Base-by-base conservation (phyloP, 2,797 vertebrate species). In the Clarias laeviceps region DNA sequence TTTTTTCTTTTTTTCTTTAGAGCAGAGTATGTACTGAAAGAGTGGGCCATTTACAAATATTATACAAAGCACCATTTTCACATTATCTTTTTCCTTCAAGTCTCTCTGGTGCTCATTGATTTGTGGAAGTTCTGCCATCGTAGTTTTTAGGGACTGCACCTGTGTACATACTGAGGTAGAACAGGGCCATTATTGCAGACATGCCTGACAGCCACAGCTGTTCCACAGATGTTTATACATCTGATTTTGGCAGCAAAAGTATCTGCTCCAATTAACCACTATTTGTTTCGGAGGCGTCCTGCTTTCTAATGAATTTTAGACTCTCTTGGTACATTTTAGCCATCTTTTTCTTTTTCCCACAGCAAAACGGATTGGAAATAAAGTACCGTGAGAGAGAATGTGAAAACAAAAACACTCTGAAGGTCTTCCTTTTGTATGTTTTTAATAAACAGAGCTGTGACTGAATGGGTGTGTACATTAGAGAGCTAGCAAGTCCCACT, bases 211-310 rank as follows among this genome's bases (percentile, higher is more conserved):
- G 80, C 29, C 87, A 83, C 89, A 87, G 79, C 88, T 89, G 87
- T 87, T 78, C 65, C 34, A 74, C 86, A 91, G 88, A 88, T 90
- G 86, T 90, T 90, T 83, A 87, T 72, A 72, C 85, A 86, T 88
- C 81, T 83, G 83, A 87, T 86, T 85, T 74, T 59, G 24, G 83
- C 81, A 90, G 22, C 69, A 84, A 86, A 78, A 73, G 20, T 84
- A 73, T 85, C 82, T 88, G 84, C 84, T 89, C 83, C 85, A 89
- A 85, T 87, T 90, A 87, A 82, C 88, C 77, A 74, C 82, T 54
- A 50, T 66, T 37, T 82, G 80, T 68, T 86, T 40, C 34, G 57
- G 29, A 83, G 45, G 83, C 27, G 69, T 84, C 50, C 80, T 62
- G 66, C 59, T 86, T 84, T 79, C 40, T 45, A 62, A 79, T 40